Evolutionary conservation across 1,140 invertebrate species (phyloP).

Genomic region (Aphaenogaster rudis): DNA sequence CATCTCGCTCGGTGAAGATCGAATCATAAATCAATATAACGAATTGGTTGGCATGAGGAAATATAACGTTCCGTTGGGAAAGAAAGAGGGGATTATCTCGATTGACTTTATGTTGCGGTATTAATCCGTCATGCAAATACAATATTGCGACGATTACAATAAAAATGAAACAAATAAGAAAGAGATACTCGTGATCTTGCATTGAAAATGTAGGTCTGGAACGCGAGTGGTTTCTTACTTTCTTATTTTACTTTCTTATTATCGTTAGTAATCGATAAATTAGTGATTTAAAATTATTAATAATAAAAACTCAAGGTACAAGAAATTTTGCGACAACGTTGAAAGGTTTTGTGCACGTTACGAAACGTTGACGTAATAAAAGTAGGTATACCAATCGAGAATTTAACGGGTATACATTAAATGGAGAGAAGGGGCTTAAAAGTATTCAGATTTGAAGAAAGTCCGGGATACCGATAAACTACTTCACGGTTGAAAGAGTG

Average conservation of each 20-base stretch:
- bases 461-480: background rate
- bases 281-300: background rate
- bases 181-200: background rate
- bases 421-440: slow-evolving; percentile 2
- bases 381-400: background rate
- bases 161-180: background rate
- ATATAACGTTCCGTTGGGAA: slow-evolving; percentile 18
- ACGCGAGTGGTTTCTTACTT: too few relatives aligned
- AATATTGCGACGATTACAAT: background rate
- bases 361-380: background rate
- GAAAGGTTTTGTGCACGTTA: background rate
- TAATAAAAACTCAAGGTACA: background rate
- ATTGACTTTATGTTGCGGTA: background rate
- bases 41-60: slow-evolving; percentile 48
- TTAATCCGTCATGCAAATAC: background rate
- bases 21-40: slow-evolving; percentile 68
- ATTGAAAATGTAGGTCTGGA: background rate
- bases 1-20: background rate
- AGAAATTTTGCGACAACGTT: background rate
- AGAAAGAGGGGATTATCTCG: background rate
- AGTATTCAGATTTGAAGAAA: slow-evolving; percentile 7
- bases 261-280: background rate
- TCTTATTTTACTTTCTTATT: background rate
- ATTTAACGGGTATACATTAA: background rate
- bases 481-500: slow-evolving; percentile 5